Evolutionary conservation across 2,888 invertebrate species (phyloP).

Genomic region (Tipula helvola): DNA sequence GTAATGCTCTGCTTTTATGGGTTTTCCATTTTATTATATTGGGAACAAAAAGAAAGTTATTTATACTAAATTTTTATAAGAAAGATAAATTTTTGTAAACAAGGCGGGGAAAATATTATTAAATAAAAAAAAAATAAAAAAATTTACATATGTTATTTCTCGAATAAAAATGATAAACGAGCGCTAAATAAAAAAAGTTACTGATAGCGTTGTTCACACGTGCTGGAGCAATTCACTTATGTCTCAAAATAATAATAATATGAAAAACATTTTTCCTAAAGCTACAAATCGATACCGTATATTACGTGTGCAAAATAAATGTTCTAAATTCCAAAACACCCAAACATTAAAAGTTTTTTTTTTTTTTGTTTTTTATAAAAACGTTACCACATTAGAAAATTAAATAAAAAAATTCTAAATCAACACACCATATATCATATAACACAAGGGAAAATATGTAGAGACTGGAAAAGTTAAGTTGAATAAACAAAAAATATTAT

Average conservation of each 20-base stretch:
- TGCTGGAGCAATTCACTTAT: not conserved
- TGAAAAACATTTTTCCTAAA: not conserved
- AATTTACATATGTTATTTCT: not conserved
- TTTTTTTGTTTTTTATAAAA: not conserved
- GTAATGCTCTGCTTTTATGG: not conserved
- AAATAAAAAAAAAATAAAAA: not conserved
- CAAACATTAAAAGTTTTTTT: not conserved
- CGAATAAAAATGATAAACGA: not conserved
- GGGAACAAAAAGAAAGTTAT: not conserved
- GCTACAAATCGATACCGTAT: not conserved
- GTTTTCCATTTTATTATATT: not conserved
- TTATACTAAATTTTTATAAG: not conserved
- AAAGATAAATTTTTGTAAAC: not conserved
- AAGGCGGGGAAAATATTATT: not conserved
- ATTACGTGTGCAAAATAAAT: not conserved
- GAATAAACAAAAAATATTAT: not conserved
- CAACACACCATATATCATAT: not conserved
- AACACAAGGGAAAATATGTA: not conserved
- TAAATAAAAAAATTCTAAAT: not conserved
- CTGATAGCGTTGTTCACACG: not conserved
- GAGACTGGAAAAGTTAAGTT: not conserved
- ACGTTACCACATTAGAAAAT: not conserved
- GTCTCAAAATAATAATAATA: no score
- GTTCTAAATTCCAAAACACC: not conserved
- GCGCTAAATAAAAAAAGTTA: not conserved